phyloP scores from a whole-genome alignment of 2,113 vertebrate species.

The Zosterops pallidus region DNA sequence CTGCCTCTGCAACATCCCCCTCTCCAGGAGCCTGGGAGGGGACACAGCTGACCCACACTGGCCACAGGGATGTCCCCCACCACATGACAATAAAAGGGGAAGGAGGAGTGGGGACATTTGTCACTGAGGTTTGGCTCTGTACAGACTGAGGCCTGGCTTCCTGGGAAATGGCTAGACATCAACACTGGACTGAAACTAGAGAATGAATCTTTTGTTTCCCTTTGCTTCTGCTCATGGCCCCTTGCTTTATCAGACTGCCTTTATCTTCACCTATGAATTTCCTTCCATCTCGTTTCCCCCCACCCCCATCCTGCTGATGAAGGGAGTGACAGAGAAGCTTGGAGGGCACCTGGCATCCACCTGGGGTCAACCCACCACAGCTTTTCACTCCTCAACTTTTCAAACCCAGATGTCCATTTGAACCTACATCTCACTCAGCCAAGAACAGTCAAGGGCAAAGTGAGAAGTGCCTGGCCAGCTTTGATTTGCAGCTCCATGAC shows the following conservation, averaged over 20 bases:
- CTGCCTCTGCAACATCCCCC: not conserved
- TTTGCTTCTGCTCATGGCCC: not conserved
- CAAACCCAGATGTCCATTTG: not conserved
- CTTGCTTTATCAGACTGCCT: not conserved
- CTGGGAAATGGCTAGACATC: not conserved
- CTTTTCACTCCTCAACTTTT: not conserved
- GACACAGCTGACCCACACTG: not conserved
- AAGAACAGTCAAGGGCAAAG: not conserved
- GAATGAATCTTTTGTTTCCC: not conserved
- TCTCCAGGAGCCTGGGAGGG: not conserved
- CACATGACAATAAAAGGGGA: not conserved
- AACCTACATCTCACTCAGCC: not conserved
- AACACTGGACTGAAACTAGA: not conserved
- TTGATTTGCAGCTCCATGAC: conserved; percentile 12
- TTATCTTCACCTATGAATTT: not conserved
- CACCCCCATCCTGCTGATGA: not conserved
- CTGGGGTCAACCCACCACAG: not conserved
- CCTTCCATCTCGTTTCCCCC: not conserved
- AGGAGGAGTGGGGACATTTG: not conserved
- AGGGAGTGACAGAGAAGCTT: not conserved
- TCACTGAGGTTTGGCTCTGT: not conserved
- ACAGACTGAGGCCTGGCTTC: not conserved
- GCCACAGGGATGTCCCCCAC: not conserved
- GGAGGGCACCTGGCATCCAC: not conserved
- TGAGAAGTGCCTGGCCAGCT: not conserved